These are phyloP conservation scores for Capricornis sumatraensis DNA, from an alignment of 2,113 vertebrate genomes.

Conservation along the genomic window DNA sequence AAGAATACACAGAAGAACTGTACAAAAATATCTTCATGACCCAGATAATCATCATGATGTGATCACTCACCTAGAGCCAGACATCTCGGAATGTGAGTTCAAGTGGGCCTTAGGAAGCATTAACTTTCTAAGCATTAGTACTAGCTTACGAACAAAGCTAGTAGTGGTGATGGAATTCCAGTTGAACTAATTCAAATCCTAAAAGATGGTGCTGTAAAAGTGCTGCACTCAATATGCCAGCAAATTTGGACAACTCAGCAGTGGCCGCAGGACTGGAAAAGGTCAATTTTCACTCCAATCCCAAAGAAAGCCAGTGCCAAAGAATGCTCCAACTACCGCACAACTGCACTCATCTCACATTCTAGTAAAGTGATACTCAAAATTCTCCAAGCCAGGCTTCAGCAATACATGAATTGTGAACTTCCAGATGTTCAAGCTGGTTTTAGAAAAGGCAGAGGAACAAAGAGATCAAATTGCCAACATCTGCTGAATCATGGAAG, in stretches of 20 bases:
- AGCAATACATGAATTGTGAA: not conserved
- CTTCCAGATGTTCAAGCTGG: not conserved
- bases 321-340: fast-evolving
- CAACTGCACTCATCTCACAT: not conserved
- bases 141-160: not conserved
- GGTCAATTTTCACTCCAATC: not conserved
- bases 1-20: not conserved
- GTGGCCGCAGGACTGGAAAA: not conserved
- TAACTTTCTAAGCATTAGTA: too few relatives aligned
- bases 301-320: not conserved
- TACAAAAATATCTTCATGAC: not conserved
- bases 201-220: not conserved
- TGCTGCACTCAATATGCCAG: not conserved
- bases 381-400: not conserved
- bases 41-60: not conserved
- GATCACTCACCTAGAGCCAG: not conserved
- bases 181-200: not conserved
- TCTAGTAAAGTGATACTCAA: not conserved
- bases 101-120: not conserved
- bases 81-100: not conserved
- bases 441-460: not conserved
- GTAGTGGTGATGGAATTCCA: not conserved
- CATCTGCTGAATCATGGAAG: not conserved
- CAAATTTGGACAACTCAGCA: not conserved
- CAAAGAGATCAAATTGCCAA: not conserved